Evolutionary conservation across 2,113 vertebrate genomes (phyloP), one percentile per base, ranked within the genome.

Genomic region (Ariopsis seemanni): DNA sequence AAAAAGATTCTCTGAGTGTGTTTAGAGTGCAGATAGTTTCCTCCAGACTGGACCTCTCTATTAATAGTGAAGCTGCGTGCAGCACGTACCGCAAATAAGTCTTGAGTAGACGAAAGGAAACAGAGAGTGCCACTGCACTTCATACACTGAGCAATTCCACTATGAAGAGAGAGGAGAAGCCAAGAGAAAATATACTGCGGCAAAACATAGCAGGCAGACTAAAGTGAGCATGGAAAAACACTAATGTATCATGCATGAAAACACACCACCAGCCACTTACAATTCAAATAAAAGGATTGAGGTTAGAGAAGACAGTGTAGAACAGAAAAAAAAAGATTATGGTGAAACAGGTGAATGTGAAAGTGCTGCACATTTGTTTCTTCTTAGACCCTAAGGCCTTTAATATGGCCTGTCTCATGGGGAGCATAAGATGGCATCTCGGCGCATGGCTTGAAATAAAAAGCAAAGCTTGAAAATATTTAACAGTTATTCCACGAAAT

Each of bases 101-200:
- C 91, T 94, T 91, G 86, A 89, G 91, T 85, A 93, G 94, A 93
- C 85, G 53, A 91, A 93, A 94, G 93, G 91, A 95, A 95, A 95
- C 93, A 93, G 48, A 74, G 92, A 95, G 92, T 72, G 90, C 93
- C 94, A 94, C 93, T 95, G 93, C 91, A 93, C 93, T 91, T 92
- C 80, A 83, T 90, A 91, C 92, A 93, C 94, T 92, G 85, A 94
- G 91, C 91, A 91, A 94, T 94, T 95, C 93, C 92, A 92, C 90
- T 85, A 91, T 90, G 89, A 90, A 85, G 91, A 91, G 88, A 91
- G 86, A 85, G 89, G 81, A 80, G 89, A 88, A 87, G 88, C 88
- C 85, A 77, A 91, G 90, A 91, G 88, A 89, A 91, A 93, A 92
- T 90, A 92, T 89, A 92, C 89, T 91, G 91, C 83, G 92, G 88